Percentiles rank a stretch among this genome's conserved stretches.
These are phyloP conservation scores for Pantherophis alleghaniensis DNA, from an alignment of 2,797 vertebrate genomes.

Conservation along the genomic window DNA sequence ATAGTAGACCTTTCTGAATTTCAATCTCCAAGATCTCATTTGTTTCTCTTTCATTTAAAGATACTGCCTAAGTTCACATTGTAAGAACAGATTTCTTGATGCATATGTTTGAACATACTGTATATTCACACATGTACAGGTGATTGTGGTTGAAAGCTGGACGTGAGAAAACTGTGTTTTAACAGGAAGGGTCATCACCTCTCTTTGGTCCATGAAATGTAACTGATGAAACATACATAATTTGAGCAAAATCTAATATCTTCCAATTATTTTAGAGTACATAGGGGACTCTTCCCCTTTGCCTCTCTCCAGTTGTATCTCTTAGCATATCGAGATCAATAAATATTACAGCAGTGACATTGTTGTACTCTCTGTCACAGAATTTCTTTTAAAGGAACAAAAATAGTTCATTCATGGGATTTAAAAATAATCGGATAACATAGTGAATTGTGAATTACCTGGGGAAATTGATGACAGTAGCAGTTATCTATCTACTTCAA, in stretches of 20 bases:
- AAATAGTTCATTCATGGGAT: fast-evolving
- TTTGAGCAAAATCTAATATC: background rate
- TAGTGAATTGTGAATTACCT: background rate
- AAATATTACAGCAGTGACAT: background rate
- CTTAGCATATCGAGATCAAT: background rate
- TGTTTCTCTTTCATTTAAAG: conserved; percentile 21
- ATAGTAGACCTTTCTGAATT: background rate
- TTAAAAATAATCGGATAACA: fast-evolving
- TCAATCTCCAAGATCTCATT: conserved; percentile 22
- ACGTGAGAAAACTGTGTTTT: background rate
- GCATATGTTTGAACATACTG: background rate
- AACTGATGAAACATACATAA: background rate
- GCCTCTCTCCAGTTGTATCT: background rate
- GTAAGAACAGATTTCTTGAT: background rate
- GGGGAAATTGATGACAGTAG: background rate
- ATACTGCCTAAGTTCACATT: background rate
- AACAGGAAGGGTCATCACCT: background rate
- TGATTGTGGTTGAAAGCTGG: background rate
- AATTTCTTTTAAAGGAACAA: background rate
- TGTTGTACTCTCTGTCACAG: background rate
- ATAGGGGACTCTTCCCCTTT: background rate
- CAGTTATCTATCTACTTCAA: background rate
- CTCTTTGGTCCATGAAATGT: background rate
- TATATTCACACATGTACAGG: background rate
- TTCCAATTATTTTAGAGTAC: background rate